Base-by-base conservation (phyloP, 2,113 vertebrate genomes). In the Vidua chalybeata region DNA sequence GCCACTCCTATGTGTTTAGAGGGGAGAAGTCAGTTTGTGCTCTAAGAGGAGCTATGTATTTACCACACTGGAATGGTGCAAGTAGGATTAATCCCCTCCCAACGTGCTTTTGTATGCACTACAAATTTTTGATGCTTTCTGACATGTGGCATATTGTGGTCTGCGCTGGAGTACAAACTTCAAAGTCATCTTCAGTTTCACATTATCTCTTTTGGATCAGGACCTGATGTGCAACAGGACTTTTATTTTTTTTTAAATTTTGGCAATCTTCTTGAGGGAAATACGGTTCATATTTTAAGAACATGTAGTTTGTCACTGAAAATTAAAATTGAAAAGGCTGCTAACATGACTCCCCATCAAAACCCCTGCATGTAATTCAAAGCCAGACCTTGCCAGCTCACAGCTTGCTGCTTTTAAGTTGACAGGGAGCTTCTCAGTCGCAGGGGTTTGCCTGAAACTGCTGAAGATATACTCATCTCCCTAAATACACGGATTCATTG, bases 1-100 rank as follows among this genome's bases (percentile, higher is more conserved):
- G 55, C 59, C 10, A 18, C 62, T 52, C 7, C 1, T 20, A 0
- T 27, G 17, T 2, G 1, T 10, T 14, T 30, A 15, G 68, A 35
- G 22, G 2, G 16, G 35, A 18, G 52, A 72, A 52, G 39, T 90
- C 52, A 33, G 35, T 66, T 37, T 1, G 22, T n/a, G 55, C 54
- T 66, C 13, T 24, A 3, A 76, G 37, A 62, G 24, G 21, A 75
- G 37, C 43, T 41, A 15, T 6, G 1, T 55, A 46, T 41, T 69
- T 82, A 54, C n/a, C 39, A 31, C 19, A 51, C 8, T 15, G 48
- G 15, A 67, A 37, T 7, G 30, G 39, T 75, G 8, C 15, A 19
- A 71, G 23, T 8, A 10, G 43, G 37, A 82, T 58, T 54, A 43
- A 63, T 90, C 23, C 17, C 3, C 10, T 84, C 24, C 28, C 37